Evolutionary conservation across 2,888 invertebrate genomes (phyloP), one percentile per base, ranked within the genome.

Genomic region (Callyntrura sp.): DNA sequence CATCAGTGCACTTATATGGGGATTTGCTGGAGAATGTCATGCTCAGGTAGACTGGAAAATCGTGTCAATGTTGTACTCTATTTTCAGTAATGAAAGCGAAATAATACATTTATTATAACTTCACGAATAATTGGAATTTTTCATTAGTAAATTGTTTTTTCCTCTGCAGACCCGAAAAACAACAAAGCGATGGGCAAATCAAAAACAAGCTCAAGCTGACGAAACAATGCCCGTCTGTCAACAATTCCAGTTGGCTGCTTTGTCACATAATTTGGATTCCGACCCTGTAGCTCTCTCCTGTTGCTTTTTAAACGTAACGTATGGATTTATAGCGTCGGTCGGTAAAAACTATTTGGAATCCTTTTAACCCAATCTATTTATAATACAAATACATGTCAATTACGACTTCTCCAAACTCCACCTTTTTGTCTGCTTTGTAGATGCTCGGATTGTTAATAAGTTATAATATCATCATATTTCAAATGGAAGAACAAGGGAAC

Each of bases 401-500:
- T 28, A 65, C 28, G 3, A 9, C 0, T 14, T 51, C 2, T 9
- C 9, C 60, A 23, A 0, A 62, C 0, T 8, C n/a, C 43, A 70
- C 11, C 6, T 65, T 65, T 65, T 28, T 14, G 8, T 60, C 20
- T 5, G 6, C 11, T 20, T 28, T 43, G 43, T 43, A 85, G 85
- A 85, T 85, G 85, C 35, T 85, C 9, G 85, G 85, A 45, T 28
- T 85, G 11, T 25, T 85, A 23, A 45, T 85, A 23, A 85, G 85
- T 25, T 85, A 85, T 45, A 85, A 85, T 55, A 76, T 85, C 14
- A 73, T 85, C 9, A 76, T 85, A 76, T 73, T 76, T 55, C 85
- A 85, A 76, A 85, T 85, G 85, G 85, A 76, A 17, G 85, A 85
- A n/a, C 85, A 85, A 45, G 79, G 84, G 25, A 84, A 55, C 12